Conservation (phyloP, 2,113 vertebrate genomes). For the Odobenus rosmarus region DNA sequence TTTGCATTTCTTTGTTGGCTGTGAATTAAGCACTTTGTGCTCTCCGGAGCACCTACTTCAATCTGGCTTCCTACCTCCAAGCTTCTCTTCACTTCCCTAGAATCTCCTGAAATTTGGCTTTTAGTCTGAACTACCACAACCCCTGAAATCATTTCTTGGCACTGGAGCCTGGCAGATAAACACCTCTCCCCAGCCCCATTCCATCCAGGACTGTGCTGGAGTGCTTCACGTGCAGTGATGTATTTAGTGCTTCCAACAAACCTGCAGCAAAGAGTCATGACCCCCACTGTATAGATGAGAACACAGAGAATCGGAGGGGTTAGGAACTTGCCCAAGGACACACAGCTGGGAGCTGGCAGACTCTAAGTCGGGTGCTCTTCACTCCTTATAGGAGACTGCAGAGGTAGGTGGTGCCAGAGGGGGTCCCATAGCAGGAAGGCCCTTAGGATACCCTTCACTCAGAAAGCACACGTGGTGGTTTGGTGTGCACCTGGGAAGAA, state of each 20-base stretch:
- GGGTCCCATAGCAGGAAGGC: background rate
- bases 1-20: constrained; percentile 34
- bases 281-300: background rate
- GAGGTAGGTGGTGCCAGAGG: background rate
- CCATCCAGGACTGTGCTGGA: background rate
- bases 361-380: background rate
- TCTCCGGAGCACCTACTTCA: background rate
- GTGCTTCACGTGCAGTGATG: fast-evolving
- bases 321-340: background rate
- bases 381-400: background rate
- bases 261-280: background rate
- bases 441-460: background rate
- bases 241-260: background rate
- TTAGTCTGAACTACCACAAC: background rate
- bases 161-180: background rate
- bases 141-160: background rate
- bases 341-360: background rate
- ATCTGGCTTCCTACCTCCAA: background rate
- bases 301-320: background rate
- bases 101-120: background rate
- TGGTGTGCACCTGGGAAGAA: background rate
- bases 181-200: fast-evolving
- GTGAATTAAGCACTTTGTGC: background rate
- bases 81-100: background rate
- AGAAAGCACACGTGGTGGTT: background rate